Percentiles rank a stretch among this genome's conserved stretches.
Conservation (phyloP, 2,888 invertebrate genomes). For the Orthosia cruda region DNA sequence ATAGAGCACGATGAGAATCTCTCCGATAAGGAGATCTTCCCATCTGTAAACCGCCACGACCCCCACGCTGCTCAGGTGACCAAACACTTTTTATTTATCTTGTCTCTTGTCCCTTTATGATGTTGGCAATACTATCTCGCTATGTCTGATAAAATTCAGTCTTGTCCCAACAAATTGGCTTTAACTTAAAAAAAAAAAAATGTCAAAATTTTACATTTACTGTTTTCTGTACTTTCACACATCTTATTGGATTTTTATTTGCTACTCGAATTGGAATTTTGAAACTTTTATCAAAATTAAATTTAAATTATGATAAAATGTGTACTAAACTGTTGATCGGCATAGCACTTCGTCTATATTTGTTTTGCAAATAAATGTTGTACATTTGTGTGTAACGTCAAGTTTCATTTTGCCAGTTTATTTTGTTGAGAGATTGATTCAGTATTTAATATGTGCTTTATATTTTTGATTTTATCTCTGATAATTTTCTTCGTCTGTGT, state of each 20-base stretch:
- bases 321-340: conserved; percentile 81
- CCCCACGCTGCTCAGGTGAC: conserved; percentile 92
- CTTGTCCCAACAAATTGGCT: conserved; percentile 60
- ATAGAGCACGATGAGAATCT: conserved; percentile 97
- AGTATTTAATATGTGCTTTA: conserved; percentile 86
- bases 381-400: conserved; percentile 88
- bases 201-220: conserved; percentile 42
- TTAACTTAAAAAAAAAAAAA: conserved; percentile 33
- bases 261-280: conserved; percentile 58
- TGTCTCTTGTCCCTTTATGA: conserved; percentile 54
- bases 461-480: conserved; percentile 84
- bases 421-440: conserved; percentile 82
- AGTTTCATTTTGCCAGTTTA: conserved; percentile 86
- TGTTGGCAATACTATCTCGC: conserved; percentile 55
- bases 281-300: conserved; percentile 58
- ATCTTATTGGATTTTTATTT: conserved; percentile 52
- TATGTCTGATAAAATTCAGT: conserved; percentile 61
- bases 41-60: conserved; percentile 90
- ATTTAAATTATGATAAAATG: conserved; percentile 45
- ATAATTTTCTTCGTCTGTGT: conserved; percentile 88
- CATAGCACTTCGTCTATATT: conserved; percentile 88
- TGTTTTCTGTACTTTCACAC: conserved; percentile 55
- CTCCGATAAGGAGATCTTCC: conserved; percentile 97
- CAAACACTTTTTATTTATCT: conserved; percentile 76
- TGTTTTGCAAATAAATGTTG: conserved; percentile 90